Conservation (phyloP, 2,113 vertebrate genomes). For the Muntiacus reevesi region DNA sequence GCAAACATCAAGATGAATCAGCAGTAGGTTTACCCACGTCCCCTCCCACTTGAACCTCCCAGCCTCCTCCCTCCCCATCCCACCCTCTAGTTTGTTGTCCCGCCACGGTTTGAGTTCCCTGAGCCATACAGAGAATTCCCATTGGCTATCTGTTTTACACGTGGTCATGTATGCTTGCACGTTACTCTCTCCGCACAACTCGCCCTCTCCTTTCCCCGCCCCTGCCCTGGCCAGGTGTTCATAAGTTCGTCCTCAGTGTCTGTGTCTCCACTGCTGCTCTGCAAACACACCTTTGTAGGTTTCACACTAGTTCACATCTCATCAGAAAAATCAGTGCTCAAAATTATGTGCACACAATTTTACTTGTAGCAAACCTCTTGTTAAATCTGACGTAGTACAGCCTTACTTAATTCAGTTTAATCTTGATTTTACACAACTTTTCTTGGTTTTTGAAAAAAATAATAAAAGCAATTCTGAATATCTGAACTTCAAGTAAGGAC, state of each 20-base stretch:
- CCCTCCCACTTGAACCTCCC: background rate
- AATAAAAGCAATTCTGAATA: background rate
- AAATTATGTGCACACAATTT: background rate
- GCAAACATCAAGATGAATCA: background rate
- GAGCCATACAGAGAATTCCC: background rate
- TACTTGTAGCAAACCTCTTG: background rate
- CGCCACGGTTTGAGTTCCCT: background rate
- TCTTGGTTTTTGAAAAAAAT: background rate
- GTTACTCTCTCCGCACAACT: background rate
- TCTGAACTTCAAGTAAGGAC: background rate
- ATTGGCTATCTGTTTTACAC: background rate
- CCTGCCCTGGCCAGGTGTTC: background rate
- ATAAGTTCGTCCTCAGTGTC: background rate
- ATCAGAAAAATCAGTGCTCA: background rate
- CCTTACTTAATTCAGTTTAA: background rate
- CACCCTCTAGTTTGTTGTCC: background rate
- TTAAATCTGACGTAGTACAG: background rate
- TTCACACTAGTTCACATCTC: background rate
- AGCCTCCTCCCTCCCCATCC: background rate
- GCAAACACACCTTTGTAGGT: background rate
- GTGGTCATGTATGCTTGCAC: background rate
- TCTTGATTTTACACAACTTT: background rate
- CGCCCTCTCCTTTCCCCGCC: background rate
- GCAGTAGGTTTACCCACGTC: background rate
- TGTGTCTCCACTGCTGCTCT: background rate